Conservation (phyloP, 2,113 vertebrate species). For the Gambusia affinis region DNA sequence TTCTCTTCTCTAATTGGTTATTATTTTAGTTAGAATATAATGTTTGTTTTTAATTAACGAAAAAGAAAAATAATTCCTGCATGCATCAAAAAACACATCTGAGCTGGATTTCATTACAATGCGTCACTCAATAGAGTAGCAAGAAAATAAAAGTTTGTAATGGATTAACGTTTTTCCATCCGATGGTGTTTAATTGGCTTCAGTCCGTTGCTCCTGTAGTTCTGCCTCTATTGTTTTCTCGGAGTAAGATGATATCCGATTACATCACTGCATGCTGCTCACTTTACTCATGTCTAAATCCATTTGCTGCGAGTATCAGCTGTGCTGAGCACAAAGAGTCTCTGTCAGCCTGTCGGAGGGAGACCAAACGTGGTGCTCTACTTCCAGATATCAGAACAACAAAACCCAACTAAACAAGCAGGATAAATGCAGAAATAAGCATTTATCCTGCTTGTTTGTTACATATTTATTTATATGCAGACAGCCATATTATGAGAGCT, state of each 20-base stretch:
- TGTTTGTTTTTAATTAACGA: too few relatives aligned
- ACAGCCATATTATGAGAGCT: background rate
- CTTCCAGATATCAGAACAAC: background rate
- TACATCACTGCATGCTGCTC: conserved; percentile 15
- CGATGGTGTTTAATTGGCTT: background rate
- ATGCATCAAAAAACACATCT: too few relatives aligned
- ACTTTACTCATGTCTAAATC: conserved; percentile 17
- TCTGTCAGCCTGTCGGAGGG: conserved; percentile 6
- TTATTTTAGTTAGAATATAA: too few relatives aligned
- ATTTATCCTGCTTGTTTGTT: too few relatives aligned
- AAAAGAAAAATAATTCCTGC: too few relatives aligned
- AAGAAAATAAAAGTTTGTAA: background rate
- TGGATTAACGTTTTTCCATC: background rate
- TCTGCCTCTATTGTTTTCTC: conserved; percentile 6
- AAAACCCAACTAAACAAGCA: background rate
- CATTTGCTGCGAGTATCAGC: conserved; percentile 6
- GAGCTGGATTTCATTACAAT: too few relatives aligned
- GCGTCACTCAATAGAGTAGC: background rate
- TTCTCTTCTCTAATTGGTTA: too few relatives aligned
- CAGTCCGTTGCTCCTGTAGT: background rate
- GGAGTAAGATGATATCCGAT: conserved; percentile 4
- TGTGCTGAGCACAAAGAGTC: conserved; percentile 10
- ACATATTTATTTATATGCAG: background rate
- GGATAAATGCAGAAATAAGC: too few relatives aligned
- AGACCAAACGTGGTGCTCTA: background rate